These are phyloP conservation scores for Meloidogyne floridensis DNA, from an alignment of 1,140 invertebrate species.

Conservation along the genomic window DNA sequence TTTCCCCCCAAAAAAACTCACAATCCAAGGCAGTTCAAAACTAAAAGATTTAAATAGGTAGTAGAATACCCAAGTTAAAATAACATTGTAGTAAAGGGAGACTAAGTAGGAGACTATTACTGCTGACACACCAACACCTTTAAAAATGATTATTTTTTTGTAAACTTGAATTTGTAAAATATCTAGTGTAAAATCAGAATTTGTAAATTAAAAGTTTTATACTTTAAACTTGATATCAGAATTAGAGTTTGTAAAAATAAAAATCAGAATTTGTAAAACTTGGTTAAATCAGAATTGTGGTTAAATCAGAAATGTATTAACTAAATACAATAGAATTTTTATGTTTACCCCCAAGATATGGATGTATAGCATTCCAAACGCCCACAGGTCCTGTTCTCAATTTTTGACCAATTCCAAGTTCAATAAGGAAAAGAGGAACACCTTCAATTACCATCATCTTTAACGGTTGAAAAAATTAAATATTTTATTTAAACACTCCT, in stretches of 20 bases:
- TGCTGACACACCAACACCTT: conserved; percentile 76
- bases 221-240: too few relatives aligned
- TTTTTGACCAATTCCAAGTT: conserved; percentile 84
- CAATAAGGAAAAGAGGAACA: conserved; percentile 87
- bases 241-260: too few relatives aligned
- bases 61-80: conserved; percentile 96
- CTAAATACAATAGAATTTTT: too few relatives aligned
- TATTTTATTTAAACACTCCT: neutral
- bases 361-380: conserved; percentile 87
- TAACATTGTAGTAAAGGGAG: conserved; percentile 97
- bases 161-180: too few relatives aligned
- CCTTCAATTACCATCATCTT: conserved; percentile 85
- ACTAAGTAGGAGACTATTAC: conserved; percentile 94
- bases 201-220: too few relatives aligned
- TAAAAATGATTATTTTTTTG: neutral
- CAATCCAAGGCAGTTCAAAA: conserved; percentile 77
- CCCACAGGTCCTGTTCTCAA: conserved; percentile 88
- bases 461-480: neutral
- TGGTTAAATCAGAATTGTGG: too few relatives aligned
- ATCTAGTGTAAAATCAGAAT: too few relatives aligned
- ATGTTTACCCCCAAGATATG: conserved; percentile 74
- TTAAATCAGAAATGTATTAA: too few relatives aligned
- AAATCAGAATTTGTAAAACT: too few relatives aligned
- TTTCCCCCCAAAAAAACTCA: conserved; percentile 63
- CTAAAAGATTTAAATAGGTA: conserved; percentile 94